A percentile compares a stretch with the other conserved stretches of the same genome.
phyloP scores from a whole-genome alignment of 2,113 vertebrate genomes.

The Ageneiosus marmoratus region DNA sequence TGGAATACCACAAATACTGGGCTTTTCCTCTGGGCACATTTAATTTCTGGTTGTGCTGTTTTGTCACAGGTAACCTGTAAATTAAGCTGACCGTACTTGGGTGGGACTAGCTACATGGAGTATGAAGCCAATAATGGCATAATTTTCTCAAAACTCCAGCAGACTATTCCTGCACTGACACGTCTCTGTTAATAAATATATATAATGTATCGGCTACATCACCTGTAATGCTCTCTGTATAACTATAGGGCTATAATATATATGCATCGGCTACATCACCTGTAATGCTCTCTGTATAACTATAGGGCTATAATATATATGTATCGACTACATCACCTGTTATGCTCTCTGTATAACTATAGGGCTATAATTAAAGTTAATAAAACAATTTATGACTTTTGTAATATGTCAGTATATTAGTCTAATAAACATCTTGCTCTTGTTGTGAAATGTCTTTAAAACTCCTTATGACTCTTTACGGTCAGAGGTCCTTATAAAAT shows the following conservation, averaged over 20 bases:
- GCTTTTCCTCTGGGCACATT: background rate
- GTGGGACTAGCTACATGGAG: background rate
- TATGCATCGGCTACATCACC: too few species aligned
- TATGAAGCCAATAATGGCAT: background rate
- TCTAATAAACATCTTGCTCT: background rate
- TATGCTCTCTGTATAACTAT: background rate
- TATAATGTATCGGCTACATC: too few species aligned
- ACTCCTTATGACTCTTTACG: background rate
- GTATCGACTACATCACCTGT: background rate
- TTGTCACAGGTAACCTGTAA: background rate
- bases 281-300: too few species aligned
- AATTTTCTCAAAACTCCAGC: conserved; percentile 9
- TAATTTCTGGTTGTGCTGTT: background rate
- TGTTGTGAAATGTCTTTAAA: background rate
- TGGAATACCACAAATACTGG: background rate
- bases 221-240: too few species aligned
- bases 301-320: too few species aligned
- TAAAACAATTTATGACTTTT: background rate
- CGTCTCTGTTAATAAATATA: conserved; percentile 5
- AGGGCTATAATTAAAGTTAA: conserved; percentile 8
- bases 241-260: too few species aligned
- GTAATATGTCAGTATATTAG: background rate
- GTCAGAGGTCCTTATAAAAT: conserved; percentile 4
- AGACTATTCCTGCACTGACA: background rate
- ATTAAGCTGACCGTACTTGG: background rate